Evolutionary conservation across 2,888 invertebrate species (phyloP), one percentile per base, ranked within the genome.

Genomic region (Lycophotia porphyrea): DNA sequence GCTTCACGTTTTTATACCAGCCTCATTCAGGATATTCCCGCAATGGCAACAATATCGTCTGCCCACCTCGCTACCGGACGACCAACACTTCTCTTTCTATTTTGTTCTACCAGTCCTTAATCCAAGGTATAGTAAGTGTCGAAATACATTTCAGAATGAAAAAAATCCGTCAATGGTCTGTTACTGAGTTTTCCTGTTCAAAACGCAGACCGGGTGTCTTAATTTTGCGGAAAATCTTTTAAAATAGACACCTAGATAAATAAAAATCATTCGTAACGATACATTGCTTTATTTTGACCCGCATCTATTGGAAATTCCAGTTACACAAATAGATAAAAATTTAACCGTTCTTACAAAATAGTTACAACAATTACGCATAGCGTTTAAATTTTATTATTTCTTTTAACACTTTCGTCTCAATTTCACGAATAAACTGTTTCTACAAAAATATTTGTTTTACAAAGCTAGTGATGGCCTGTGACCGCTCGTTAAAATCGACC

Each of bases 401-500:
- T 34, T 70, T 63, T 70, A 36, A 75, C 60, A 81, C 74, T 72
- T 74, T 74, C 64, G 42, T 67, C 68, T 47, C 69, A 80, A 80
- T 74, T 83, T 83, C 61, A 61, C 70, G 55, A 71, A 66, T 42
- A 74, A 74, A 76, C 70, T 80, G 63, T 63, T 60, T 31, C 39
- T 63, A 24, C 61, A 15, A 34, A 70, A 68, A 76, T 80, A 74
- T 82, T 82, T 68, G 80, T 78, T 74, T 71, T 49, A 55, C 31
- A 44, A 72, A 78, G 61, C 55, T 42, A 42, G 65, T 63, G 76
- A 77, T 75, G 47, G 47, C 27, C 61, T 74, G 80, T 55, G 74
- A 79, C 42, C 67, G 66, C 60, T 82, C 64, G 68, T 78, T 75
- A 83, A 84, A 78, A 76, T 78, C 79, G 72, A 66, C 68, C 80